Conservation (phyloP, 2,888 invertebrate genomes). For the Ochropleura plecta region DNA sequence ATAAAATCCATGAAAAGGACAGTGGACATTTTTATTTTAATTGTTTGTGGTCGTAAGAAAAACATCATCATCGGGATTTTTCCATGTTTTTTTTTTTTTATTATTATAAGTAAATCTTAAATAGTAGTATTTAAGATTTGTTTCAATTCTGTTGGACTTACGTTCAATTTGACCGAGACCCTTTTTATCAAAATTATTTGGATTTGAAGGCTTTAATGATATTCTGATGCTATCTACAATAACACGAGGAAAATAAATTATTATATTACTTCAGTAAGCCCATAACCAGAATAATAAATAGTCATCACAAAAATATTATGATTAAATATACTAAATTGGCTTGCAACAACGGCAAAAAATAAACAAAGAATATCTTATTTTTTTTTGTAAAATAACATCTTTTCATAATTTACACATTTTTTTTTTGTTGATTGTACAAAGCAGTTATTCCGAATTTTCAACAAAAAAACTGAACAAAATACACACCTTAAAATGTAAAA, state of each 20-base stretch:
- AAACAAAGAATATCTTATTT: too few relatives aligned
- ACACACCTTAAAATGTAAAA: background rate
- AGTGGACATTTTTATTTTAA: background rate
- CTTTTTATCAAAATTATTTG: too few relatives aligned
- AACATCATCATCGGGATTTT: too few relatives aligned
- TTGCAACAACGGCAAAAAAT: too few relatives aligned
- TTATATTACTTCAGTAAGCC: background rate
- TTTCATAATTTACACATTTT: conserved; percentile 3
- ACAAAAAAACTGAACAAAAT: background rate
- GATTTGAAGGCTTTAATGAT: too few relatives aligned
- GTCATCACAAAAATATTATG: background rate
- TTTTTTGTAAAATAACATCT: background rate
- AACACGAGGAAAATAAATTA: background rate
- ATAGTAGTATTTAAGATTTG: background rate
- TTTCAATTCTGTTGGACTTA: too few relatives aligned
- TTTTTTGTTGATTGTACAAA: conserved; percentile 20
- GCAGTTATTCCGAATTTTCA: conserved; percentile 5
- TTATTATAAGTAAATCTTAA: background rate
- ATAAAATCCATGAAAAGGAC: background rate
- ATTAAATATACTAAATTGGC: background rate
- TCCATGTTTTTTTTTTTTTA: too few relatives aligned
- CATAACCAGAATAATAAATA: too few relatives aligned
- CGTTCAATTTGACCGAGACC: too few relatives aligned
- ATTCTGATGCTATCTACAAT: too few relatives aligned
- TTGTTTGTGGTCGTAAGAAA: too few relatives aligned